A percentile compares a stretch with the other conserved stretches of the same genome.
Conservation (phyloP, 2,797 vertebrate genomes). For the Apogon hyalosoma region DNA sequence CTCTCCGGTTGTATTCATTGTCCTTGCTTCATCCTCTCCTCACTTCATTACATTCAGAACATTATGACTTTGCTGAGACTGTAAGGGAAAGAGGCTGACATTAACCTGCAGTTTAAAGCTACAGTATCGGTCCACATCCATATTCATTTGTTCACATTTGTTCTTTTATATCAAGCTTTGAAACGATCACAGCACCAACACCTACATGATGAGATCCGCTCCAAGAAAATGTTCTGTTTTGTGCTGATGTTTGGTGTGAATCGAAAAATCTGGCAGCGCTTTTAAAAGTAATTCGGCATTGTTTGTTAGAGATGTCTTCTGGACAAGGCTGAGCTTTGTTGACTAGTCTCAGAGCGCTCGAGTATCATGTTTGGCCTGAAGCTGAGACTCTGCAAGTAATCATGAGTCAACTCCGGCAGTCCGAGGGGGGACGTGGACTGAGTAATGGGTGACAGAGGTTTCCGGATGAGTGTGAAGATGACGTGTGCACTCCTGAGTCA, state of each 20-base stretch:
- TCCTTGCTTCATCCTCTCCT: constrained; percentile 66
- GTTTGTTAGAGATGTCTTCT: constrained; percentile 22
- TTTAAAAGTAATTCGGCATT: background rate
- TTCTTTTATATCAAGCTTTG: constrained; percentile 2
- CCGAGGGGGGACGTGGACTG: constrained; percentile 31
- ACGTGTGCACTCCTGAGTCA: constrained; percentile 43
- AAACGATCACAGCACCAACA: background rate
- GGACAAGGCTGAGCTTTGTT: constrained; percentile 13
- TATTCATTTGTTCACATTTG: constrained; percentile 5
- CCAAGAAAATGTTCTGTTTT: background rate
- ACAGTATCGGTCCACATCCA: constrained; percentile 26
- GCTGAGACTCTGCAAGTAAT: constrained; percentile 55
- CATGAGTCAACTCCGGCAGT: constrained; percentile 43
- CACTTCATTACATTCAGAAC: constrained; percentile 74
- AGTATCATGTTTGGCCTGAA: constrained; percentile 40
- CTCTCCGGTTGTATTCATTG: constrained; percentile 33
- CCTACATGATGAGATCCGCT: background rate
- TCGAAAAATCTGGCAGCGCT: constrained; percentile 8
- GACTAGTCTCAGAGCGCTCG: constrained; percentile 15
- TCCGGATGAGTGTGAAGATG: constrained; percentile 48
- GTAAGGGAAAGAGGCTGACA: constrained; percentile 45
- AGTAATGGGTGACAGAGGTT: constrained; percentile 50
- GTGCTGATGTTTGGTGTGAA: constrained; percentile 26
- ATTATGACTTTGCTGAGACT: constrained; percentile 65
- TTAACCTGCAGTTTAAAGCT: constrained; percentile 56